Evolutionary conservation across 2,113 vertebrate species (phyloP).

Genomic region (Lethenteron camtschaticum): DNA sequence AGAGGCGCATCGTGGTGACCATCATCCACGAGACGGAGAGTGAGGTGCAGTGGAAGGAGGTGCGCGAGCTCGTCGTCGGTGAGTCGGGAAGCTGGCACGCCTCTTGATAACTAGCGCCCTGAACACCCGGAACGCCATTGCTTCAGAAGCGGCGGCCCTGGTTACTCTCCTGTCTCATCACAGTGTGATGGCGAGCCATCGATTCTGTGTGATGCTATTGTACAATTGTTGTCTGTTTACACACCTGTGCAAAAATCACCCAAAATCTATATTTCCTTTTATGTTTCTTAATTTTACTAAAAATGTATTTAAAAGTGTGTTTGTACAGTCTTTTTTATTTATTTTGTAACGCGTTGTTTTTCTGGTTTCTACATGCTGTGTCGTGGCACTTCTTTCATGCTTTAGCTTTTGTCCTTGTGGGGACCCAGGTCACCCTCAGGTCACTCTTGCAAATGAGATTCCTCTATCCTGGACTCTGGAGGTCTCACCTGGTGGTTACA

Average conservation of each 20-base stretch:
- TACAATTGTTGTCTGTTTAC: too few species aligned
- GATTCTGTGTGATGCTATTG: too few species aligned
- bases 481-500: too few species aligned
- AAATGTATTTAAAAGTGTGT: not conserved
- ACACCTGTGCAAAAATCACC: not conserved
- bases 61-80: slow-evolving; percentile 87
- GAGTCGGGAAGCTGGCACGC: slow-evolving; percentile 18
- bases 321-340: not conserved
- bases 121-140: not conserved
- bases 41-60: slow-evolving; percentile 92
- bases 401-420: too few species aligned
- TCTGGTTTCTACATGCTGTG: too few species aligned
- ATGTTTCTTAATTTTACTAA: not conserved
- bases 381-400: too few species aligned
- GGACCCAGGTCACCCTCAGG: too few species aligned
- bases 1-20: slow-evolving; percentile 75
- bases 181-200: too few species aligned
- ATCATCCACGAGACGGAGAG: slow-evolving; percentile 90
- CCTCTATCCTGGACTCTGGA: too few species aligned
- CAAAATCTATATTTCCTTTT: not conserved
- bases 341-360: not conserved
- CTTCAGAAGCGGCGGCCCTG: too few species aligned
- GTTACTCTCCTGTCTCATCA: too few species aligned
- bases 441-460: too few species aligned
- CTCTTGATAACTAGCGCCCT: not conserved